Evolutionary conservation across 2,888 invertebrate species (phyloP), one percentile per base, ranked within the genome.

Genomic region (Hesperia comma): DNA sequence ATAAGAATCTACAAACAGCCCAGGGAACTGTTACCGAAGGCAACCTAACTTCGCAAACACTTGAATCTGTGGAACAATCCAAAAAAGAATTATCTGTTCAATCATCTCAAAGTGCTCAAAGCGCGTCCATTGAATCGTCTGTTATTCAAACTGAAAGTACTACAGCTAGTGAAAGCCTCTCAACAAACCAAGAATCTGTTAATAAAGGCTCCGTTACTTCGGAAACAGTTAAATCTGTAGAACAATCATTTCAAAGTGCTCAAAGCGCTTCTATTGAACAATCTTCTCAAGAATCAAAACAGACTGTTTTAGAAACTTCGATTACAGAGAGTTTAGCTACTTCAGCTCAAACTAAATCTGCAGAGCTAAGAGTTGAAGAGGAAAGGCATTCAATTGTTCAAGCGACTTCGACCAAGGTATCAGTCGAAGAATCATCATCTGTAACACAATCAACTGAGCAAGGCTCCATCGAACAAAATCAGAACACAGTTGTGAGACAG

Each of bases 71-170:
- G 17, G 55, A 60, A 57, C 64, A 64, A 54, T 67, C 69, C 6
- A 55, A 51, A 17, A 43, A 62, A 63, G 64, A 61, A 37, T 46
- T 53, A 53, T 64, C 58, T 62, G 14, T 37, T 58, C 61, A 70
- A 62, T 51, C 66, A 56, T 66, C 58, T 71, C 77, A 83, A 58
- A 55, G 61, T 53, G 63, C 69, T 69, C 72, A 75, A 64, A 37
- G 37, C 37, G 37, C 37, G 12, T 37, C 37, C 37, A 12, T 37
- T 37, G 10, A 86, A 83, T 86, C 86, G 63, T 82, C 81, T 74
- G 84, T 83, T 76, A 84, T 81, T 71, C 69, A 76, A 71, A 77
- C 78, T 70, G 78, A 79, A 71, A 83, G 79, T 72, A 83, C 84
- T 68, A 79, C 79, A 72, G 76, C 79, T 67, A 78, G 79, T 63